phyloP scores from a whole-genome alignment of 2,113 vertebrate species.

The Machaerirhynchus nigripectus region DNA sequence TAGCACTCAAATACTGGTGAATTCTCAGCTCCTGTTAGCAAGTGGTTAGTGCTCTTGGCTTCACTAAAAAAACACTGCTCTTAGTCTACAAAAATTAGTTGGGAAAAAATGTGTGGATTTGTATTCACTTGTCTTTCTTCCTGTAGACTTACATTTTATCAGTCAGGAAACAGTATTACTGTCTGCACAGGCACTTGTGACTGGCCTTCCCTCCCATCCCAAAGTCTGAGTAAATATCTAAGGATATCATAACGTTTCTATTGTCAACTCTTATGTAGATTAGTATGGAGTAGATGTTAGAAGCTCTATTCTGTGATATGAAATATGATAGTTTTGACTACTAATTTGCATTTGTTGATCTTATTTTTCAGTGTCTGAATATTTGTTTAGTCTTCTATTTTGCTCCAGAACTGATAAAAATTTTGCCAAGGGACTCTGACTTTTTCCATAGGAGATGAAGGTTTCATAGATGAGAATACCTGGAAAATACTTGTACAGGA shows the following conservation, averaged over 20 bases:
- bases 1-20: not conserved
- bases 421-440: conserved; percentile 10
- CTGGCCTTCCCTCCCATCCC: not conserved
- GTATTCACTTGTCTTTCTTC: not conserved
- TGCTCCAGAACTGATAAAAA: not conserved
- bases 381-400: not conserved
- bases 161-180: not conserved
- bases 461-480: not conserved
- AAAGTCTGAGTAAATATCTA: not conserved
- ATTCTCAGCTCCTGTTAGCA: not conserved
- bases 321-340: not conserved
- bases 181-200: not conserved
- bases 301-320: not conserved
- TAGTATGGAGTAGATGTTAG: not conserved
- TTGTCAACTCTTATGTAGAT: not conserved
- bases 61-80: not conserved
- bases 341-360: not conserved
- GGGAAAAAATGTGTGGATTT: not conserved
- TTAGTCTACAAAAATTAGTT: not conserved
- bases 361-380: not conserved
- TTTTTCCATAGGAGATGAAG: conserved; percentile 16
- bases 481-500: conserved; percentile 43
- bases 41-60: not conserved
- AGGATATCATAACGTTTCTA: not conserved
- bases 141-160: not conserved